phyloP scores from a whole-genome alignment of 1,140 invertebrate species.

The Drosophila fuyamai region DNA sequence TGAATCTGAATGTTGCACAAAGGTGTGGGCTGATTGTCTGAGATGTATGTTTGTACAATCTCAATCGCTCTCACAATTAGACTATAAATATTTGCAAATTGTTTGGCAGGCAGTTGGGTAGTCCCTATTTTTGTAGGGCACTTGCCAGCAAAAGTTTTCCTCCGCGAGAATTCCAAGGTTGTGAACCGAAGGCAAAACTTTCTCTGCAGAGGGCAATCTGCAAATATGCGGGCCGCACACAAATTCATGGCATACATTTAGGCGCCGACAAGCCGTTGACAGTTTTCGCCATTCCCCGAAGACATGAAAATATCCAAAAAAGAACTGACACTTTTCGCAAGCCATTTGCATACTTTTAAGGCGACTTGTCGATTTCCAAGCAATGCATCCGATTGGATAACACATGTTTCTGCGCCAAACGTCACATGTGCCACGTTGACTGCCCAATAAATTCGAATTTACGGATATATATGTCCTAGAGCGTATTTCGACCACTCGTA shows the following conservation, averaged over 20 bases:
- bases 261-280: slow-evolving; percentile 70
- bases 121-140: slow-evolving; percentile 27
- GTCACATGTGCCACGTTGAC: slow-evolving; percentile 5
- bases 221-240: slow-evolving; percentile 70
- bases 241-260: slow-evolving; percentile 65
- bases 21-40: slow-evolving; percentile 14
- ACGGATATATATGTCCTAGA: background rate
- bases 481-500: too few relatives aligned
- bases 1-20: slow-evolving; percentile 10
- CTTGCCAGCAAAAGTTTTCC: slow-evolving; percentile 50
- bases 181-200: slow-evolving; percentile 49
- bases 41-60: slow-evolving; percentile 44
- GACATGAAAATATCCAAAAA: slow-evolving; percentile 5
- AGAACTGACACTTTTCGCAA: slow-evolving; percentile 2
- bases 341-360: slow-evolving; percentile 73
- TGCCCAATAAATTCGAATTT: slow-evolving; percentile 8
- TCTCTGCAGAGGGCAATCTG: slow-evolving; percentile 42
- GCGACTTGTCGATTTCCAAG: slow-evolving; percentile 50
- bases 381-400: slow-evolving; percentile 48
- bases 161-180: slow-evolving; percentile 27
- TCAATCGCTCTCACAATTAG: slow-evolving; percentile 65
- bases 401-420: slow-evolving; percentile 48
- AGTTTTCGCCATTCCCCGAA: slow-evolving; percentile 53
- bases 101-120: slow-evolving; percentile 15
- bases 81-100: slow-evolving; percentile 76